Base-by-base conservation (phyloP, 23 tunicate species). In the Diplosoma virens region DNA sequence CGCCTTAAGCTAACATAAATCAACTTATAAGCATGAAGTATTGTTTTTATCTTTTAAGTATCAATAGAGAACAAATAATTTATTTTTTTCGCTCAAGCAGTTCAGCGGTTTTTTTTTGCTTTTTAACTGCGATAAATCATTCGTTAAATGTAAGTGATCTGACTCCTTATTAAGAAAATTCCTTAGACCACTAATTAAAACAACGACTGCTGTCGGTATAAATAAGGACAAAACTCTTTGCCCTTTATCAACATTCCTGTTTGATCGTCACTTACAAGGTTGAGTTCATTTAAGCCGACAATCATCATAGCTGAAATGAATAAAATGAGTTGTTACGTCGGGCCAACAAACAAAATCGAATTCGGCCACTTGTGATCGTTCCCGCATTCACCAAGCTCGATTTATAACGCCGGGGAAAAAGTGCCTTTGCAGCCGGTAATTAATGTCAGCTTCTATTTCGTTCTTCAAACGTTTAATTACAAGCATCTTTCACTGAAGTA, bases 311-410 rank as follows among this genome's bases (percentile, higher is more conserved):
- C 6, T 23, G 20, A 56, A 11, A 5, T 21, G 22, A 18, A 56
- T n/a, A 56, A 23, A 21, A 9, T 16, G 22, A n/a, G 20, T 21
- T 21, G 6, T 16, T 16, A 56, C 18, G 64, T 21, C 18, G 6
- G 25, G 64, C 64, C 22, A 6, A 56, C 21, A 56, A 9, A 9
- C 22, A 56, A 56, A 56, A 21, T 16, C 21, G 20, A 56, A 6
- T 56, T 16, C 24, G 18, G 24, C 46, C 82, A 78, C 82, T 78
- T 78, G 31, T 36, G 3, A 34, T 56, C 25, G 17, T 37, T 33
- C 78, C 87, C 87, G 81, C 87, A 59, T 82, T 32, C 75, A 47
- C 87, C 87, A 73, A 81, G 71, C 87, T 61, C 87, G 75, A 67
- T 66, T 61, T 82, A n/a, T 80, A 67, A 82, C 87, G 37, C 87